A percentile compares a stretch with the other conserved stretches of the same genome.
Conservation (phyloP, 2,888 invertebrate species). For the Clostera curtula region DNA sequence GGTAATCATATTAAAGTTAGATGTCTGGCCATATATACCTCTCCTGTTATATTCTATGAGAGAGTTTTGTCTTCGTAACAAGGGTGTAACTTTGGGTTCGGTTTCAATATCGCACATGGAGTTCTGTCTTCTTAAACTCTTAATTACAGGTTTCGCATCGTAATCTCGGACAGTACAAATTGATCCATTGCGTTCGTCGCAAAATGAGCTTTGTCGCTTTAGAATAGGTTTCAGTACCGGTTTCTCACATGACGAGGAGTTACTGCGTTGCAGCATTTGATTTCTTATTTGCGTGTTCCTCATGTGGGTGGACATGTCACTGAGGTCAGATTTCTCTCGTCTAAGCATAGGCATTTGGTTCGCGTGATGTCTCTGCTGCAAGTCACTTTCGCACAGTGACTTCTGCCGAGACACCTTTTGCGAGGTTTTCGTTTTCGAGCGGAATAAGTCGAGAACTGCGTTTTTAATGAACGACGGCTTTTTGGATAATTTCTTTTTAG, state of each 20-base stretch:
- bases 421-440: slow-evolving; percentile 67
- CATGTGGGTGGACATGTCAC: slow-evolving; percentile 59
- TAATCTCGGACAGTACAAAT: slow-evolving; percentile 64
- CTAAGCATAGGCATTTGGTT: slow-evolving; percentile 53
- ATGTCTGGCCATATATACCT: slow-evolving; percentile 62
- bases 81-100: slow-evolving; percentile 71
- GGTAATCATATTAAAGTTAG: slow-evolving; percentile 71
- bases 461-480: slow-evolving; percentile 73
- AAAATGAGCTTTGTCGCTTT: slow-evolving; percentile 69
- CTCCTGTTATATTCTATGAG: slow-evolving; percentile 69
- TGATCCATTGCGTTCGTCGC: slow-evolving; percentile 63
- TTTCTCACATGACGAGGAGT: slow-evolving; percentile 68
- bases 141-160: slow-evolving; percentile 58
- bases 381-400: slow-evolving; percentile 65
- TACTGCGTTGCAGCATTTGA: slow-evolving; percentile 67
- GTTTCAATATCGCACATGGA: slow-evolving; percentile 73
- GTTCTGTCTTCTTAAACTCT: slow-evolving; percentile 58
- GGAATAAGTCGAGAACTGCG: slow-evolving; percentile 70
- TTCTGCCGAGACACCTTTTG: slow-evolving; percentile 69
- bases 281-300: slow-evolving; percentile 61
- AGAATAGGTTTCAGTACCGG: slow-evolving; percentile 63
- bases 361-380: slow-evolving; percentile 53
- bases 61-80: slow-evolving; percentile 70
- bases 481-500: slow-evolving; percentile 74
- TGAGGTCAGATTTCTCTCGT: slow-evolving; percentile 65